Percentiles rank a stretch among this genome's conserved stretches.
These are phyloP conservation scores for Drosophila pruinosa DNA, from an alignment of 1,140 invertebrate species.

Conservation along the genomic window DNA sequence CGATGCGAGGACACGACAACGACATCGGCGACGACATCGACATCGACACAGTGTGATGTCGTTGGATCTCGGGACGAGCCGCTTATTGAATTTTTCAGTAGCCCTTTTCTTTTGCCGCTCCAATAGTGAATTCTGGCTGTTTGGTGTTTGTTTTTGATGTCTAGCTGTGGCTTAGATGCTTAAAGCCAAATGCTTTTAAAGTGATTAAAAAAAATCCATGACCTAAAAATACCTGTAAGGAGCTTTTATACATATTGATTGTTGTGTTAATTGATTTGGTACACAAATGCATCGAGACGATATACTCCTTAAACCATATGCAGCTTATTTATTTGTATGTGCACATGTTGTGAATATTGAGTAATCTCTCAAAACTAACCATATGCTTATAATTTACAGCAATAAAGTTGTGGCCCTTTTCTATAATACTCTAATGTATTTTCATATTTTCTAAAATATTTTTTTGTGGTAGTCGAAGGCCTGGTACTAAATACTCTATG, in stretches of 20 bases:
- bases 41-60: slow-evolving; percentile 6
- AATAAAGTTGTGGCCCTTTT: neutral
- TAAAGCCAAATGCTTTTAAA: slow-evolving; percentile 46
- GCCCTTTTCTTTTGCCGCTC: slow-evolving; percentile 21
- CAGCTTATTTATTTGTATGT: neutral
- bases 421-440: neutral
- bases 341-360: neutral
- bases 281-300: neutral
- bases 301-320: neutral
- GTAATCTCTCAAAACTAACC: neutral
- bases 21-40: slow-evolving; percentile 22
- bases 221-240: neutral
- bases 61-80: slow-evolving; percentile 38
- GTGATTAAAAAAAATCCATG: neutral
- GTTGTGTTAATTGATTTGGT: neutral
- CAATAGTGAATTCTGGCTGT: neutral
- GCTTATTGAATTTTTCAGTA: slow-evolving; percentile 74
- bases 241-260: neutral
- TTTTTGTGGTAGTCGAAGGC: too few relatives aligned
- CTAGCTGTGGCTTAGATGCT: slow-evolving; percentile 34
- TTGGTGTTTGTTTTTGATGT: neutral
- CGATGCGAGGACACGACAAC: slow-evolving; percentile 13
- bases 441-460: neutral
- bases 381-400: neutral
- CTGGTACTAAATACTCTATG: too few relatives aligned